Evolutionary conservation across 92 coral and sea anemone species (phyloP).

Genomic region (Plumapathes pennacea): DNA sequence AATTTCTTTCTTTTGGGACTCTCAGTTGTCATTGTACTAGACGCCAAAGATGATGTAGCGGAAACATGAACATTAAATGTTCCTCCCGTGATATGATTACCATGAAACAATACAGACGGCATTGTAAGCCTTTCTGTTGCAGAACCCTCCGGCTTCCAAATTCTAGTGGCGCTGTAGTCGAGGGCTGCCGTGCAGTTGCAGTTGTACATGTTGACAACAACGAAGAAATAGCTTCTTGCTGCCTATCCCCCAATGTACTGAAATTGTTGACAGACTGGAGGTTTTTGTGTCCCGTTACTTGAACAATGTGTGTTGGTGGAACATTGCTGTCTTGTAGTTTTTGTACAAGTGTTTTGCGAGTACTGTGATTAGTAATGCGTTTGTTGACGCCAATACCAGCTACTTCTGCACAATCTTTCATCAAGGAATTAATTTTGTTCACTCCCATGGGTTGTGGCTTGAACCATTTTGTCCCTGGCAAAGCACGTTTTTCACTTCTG

Average conservation of each 20-base stretch:
- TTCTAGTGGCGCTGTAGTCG: too few relatives aligned
- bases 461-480: constrained; percentile 44
- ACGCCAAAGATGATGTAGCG: too few relatives aligned
- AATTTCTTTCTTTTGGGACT: too few relatives aligned
- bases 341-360: constrained; percentile 30
- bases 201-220: too few relatives aligned
- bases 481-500: constrained; percentile 15
- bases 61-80: too few relatives aligned
- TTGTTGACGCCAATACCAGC: constrained; percentile 32
- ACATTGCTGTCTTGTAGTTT: constrained; percentile 35
- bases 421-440: constrained; percentile 35
- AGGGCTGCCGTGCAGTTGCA: too few relatives aligned
- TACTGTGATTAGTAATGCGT: constrained; percentile 38
- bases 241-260: constrained; percentile 13
- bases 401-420: constrained; percentile 25
- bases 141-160: too few relatives aligned
- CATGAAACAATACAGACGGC: too few relatives aligned
- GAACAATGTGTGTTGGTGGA: constrained; percentile 35
- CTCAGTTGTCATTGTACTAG: too few relatives aligned
- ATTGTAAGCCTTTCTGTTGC: too few relatives aligned
- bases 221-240: constrained; percentile 23
- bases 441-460: constrained; percentile 43
- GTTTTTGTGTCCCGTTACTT: constrained; percentile 36
- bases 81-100: too few relatives aligned
- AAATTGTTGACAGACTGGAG: constrained; percentile 24